Evolutionary conservation across 1,140 invertebrate species (phyloP), one percentile per base, ranked within the genome.

Genomic region (Cydia splendana): DNA sequence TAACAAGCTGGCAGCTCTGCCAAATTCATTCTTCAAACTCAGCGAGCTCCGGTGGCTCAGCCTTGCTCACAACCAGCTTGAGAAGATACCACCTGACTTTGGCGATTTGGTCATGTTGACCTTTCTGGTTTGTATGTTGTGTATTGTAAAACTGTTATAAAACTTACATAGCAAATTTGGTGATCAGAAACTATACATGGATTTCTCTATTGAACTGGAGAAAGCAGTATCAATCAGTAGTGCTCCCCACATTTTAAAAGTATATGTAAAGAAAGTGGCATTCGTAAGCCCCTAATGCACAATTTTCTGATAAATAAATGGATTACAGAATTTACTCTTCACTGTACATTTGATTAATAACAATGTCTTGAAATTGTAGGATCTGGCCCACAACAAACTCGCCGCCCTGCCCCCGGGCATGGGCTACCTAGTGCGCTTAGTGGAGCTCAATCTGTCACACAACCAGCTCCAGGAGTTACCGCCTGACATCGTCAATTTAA

Each of bases 101-200:
- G 95, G 95, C 42, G 96, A 97, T 92, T 90, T 97, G 79, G 94
- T 96, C 48, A 96, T 97, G 96, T 91, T 97, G 73, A 95, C 95
- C 75, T 92, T 88, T 85, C 82, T 93, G 86, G 91, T 30, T 2
- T 30, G 30, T 30, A 28, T n/a, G n/a, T n/a, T n/a, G n/a, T n/a
- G n/a, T n/a, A n/a, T n/a, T n/a, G n/a, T n/a, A n/a, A n/a, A n/a
- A n/a, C n/a, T 28, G 28, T 28, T 28, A 28, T 28, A 28, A 28
- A 28, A 28, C 28, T 28, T 28, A 1, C 28, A 28, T 28, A 28
- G 28, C 28, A 28, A 28, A 28, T 28, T 28, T 28, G 28, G 28
- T 28, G 28, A 28, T 28, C 28, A 28, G 3, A 28, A 28, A 28
- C 1, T 28, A 28, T 28, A 28, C 28, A 2, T 28, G 28, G 28